These are phyloP conservation scores for Thaleichthys pacificus DNA, from an alignment of 2,797 vertebrate genomes.

Conservation along the genomic window DNA sequence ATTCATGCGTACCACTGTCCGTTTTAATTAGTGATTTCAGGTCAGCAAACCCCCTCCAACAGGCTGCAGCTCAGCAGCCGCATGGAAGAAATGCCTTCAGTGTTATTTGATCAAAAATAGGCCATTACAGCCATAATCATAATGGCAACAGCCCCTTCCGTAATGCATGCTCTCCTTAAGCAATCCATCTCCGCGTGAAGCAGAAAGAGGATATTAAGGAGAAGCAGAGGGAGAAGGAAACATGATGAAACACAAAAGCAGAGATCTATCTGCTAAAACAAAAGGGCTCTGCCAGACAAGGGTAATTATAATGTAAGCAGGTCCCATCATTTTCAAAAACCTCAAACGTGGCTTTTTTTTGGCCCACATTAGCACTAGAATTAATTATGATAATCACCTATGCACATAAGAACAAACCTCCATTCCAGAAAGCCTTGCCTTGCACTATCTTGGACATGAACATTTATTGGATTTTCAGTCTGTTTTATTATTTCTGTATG, in stretches of 20 bases:
- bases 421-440: constrained; percentile 40
- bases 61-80: constrained; percentile 54
- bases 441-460: not conserved
- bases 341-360: constrained; percentile 39
- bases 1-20: constrained; percentile 66
- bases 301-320: constrained; percentile 54
- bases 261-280: constrained; percentile 43
- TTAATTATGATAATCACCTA: constrained; percentile 59
- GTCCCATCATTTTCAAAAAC: constrained; percentile 46
- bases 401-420: constrained; percentile 44
- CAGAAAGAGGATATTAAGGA: constrained; percentile 36
- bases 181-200: constrained; percentile 44
- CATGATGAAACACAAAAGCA: constrained; percentile 47
- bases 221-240: constrained; percentile 29
- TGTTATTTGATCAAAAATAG: constrained; percentile 67
- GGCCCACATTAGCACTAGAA: constrained; percentile 41
- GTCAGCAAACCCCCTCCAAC: constrained; percentile 55
- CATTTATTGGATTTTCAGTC: constrained; percentile 9
- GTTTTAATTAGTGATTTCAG: constrained; percentile 70
- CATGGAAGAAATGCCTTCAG: constrained; percentile 60
- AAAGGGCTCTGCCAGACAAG: constrained; percentile 37
- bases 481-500: constrained; percentile 32
- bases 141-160: constrained; percentile 49
- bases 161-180: constrained; percentile 48
- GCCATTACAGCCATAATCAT: constrained; percentile 56